phyloP scores from a whole-genome alignment of 1,140 invertebrate species.

The Araneus ventricosus region DNA sequence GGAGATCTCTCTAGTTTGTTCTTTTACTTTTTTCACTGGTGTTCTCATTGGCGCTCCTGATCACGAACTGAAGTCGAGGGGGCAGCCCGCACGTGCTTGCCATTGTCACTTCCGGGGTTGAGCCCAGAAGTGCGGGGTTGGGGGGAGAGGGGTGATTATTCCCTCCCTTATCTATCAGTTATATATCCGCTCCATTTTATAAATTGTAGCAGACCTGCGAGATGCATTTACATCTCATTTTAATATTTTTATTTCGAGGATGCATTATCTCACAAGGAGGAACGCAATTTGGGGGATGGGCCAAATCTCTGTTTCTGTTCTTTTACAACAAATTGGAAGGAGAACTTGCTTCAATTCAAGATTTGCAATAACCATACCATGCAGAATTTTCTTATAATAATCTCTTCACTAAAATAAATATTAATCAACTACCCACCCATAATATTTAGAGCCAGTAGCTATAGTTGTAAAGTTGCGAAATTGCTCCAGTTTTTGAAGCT shows the following conservation, averaged over 20 bases:
- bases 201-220: not conserved
- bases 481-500: too few species aligned
- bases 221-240: constrained; percentile 15
- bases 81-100: not conserved
- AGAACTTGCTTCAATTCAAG: too few species aligned
- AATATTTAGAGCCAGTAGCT: too few species aligned
- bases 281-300: not conserved
- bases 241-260: not conserved
- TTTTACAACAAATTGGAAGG: not conserved
- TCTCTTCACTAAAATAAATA: too few species aligned
- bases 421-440: too few species aligned
- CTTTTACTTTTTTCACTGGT: not conserved
- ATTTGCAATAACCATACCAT: not conserved
- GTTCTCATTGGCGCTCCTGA: not conserved
- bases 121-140: not conserved
- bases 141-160: not conserved
- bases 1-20: not conserved
- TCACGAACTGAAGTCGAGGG: constrained; percentile 20
- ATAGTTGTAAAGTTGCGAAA: too few species aligned
- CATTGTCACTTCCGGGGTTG: constrained; percentile 14
- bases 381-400: too few species aligned
- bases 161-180: constrained; percentile 4
- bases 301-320: not conserved
- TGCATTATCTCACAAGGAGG: not conserved
- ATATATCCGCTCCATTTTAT: not conserved